These are phyloP conservation scores for Pachycephala philippinensis DNA, from an alignment of 2,113 vertebrate species.

Conservation along the genomic window DNA sequence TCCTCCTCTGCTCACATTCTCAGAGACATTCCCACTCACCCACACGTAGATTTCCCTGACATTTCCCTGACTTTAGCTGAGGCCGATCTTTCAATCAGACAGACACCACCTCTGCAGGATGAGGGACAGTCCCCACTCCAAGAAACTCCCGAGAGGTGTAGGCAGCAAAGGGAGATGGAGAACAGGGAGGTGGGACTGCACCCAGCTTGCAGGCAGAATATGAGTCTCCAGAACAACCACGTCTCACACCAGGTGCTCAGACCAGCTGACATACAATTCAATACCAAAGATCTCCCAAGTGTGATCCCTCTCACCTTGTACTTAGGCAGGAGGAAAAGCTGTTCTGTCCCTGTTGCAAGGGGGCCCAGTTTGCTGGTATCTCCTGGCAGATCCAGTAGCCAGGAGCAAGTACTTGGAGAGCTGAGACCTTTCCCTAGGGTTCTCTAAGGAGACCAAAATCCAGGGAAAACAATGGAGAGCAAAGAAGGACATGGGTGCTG, in stretches of 20 bases:
- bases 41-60: fast-evolving
- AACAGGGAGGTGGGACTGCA: neutral
- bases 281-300: fast-evolving
- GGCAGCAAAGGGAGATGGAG: neutral
- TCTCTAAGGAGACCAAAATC: neutral
- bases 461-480: neutral
- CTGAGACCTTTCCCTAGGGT: neutral
- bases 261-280: neutral
- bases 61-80: neutral
- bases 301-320: neutral
- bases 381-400: neutral
- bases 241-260: neutral
- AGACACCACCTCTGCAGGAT: neutral
- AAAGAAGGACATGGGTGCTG: fast-evolving
- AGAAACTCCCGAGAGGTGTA: neutral
- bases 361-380: neutral
- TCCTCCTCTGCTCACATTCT: neutral
- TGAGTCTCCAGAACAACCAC: neutral
- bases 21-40: neutral
- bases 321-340: neutral
- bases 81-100: fast-evolving
- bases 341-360: neutral
- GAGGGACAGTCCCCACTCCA: fast-evolving
- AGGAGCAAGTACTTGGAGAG: neutral
- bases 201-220: neutral